phyloP scores from a whole-genome alignment of 2,797 vertebrate genomes.

The Myotis daubentonii region DNA sequence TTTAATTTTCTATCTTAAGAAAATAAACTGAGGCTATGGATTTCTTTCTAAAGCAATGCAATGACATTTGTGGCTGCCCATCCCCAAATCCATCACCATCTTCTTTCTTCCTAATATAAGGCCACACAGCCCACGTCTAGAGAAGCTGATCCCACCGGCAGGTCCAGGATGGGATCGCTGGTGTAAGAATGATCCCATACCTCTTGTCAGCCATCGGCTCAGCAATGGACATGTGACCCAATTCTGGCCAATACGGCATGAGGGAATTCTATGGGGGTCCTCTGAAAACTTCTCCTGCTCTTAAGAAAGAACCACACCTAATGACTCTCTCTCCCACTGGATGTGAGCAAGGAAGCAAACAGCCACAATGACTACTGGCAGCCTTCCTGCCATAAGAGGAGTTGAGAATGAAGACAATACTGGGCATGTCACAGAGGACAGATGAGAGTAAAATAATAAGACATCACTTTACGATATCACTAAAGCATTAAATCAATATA shows the following conservation, averaged over 20 bases:
- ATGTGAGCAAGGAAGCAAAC: background rate
- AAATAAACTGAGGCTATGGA: background rate
- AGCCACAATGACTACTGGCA: background rate
- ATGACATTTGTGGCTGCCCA: background rate
- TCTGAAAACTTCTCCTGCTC: slow-evolving; percentile 1
- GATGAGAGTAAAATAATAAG: background rate
- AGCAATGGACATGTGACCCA: background rate
- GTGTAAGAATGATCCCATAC: background rate
- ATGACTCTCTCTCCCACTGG: background rate
- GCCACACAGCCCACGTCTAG: background rate
- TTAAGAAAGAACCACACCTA: background rate
- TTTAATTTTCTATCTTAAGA: slow-evolving; percentile 17
- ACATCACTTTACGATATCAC: background rate
- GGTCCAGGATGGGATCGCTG: background rate
- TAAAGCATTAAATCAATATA: background rate
- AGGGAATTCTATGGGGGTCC: background rate
- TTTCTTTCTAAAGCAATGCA: slow-evolving; percentile 21
- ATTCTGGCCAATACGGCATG: background rate
- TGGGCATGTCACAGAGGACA: background rate
- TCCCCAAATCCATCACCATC: background rate
- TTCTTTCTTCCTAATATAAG: background rate
- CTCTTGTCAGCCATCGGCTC: background rate
- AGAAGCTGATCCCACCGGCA: background rate
- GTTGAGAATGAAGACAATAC: background rate
- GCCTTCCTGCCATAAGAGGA: background rate